Percentiles rank a stretch among this genome's conserved stretches.
phyloP scores from a whole-genome alignment of 2,797 vertebrate species.

The Acipenser ruthenus region DNA sequence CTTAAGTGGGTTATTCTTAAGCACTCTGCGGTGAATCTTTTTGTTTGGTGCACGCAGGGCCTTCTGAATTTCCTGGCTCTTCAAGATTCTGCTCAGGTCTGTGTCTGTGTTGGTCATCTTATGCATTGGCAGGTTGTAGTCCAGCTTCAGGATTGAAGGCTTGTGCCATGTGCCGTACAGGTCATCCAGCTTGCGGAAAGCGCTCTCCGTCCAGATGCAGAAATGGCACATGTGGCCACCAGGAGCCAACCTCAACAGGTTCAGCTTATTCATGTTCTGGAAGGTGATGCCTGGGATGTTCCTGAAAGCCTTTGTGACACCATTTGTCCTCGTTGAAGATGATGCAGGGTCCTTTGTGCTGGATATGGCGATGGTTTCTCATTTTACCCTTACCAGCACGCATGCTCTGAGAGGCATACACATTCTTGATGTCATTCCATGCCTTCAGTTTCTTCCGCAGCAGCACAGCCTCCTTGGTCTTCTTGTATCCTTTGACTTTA shows the following conservation, averaged over 20 bases:
- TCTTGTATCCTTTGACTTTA: no score
- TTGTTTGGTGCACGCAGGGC: conserved; percentile 56
- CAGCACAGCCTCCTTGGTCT: no score
- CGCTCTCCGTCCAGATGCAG: conserved; percentile 50
- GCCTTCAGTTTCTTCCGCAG: no score
- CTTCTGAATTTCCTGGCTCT: conserved; percentile 38
- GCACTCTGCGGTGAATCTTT: no score
- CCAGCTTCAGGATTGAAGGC: conserved; percentile 31
- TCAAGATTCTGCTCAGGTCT: no score
- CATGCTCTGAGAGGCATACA: conserved; percentile 70
- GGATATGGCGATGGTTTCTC: conserved; percentile 13
- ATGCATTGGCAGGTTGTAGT: conserved; percentile 63
- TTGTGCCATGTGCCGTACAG: conserved; percentile 64
- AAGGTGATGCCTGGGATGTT: conserved; percentile 71
- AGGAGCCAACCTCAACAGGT: conserved; percentile 16
- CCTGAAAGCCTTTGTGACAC: conserved; percentile 64
- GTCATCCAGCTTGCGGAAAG: conserved; percentile 64
- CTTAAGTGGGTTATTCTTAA: conserved; percentile 70
- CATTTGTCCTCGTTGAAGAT: conserved; percentile 64
- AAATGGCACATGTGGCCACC: no score
- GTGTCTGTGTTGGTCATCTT: conserved; percentile 75
- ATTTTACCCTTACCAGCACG: conserved; percentile 49
- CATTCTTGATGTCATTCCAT: conserved; percentile 31
- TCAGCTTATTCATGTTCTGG: conserved; percentile 64
- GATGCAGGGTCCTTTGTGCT: conserved; percentile 39